Evolutionary conservation across 2,888 invertebrate species (phyloP).

Genomic region (Heliconius ethilla): DNA sequence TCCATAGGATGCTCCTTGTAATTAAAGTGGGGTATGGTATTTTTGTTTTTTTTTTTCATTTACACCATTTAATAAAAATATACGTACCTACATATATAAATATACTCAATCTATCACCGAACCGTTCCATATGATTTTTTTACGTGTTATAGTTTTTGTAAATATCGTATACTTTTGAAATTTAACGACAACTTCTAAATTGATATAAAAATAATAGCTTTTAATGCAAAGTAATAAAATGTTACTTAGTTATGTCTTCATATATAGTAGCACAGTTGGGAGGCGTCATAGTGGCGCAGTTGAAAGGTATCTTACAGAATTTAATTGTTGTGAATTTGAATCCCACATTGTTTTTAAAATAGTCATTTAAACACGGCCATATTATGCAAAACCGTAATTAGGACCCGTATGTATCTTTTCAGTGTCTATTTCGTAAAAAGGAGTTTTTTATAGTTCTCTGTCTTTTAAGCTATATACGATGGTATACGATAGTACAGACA

Average conservation of each 20-base stretch:
- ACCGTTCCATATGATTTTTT: too few species aligned
- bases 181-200: not conserved
- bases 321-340: not conserved
- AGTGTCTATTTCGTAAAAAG: too few species aligned
- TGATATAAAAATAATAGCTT: constrained; percentile 7
- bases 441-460: too few species aligned
- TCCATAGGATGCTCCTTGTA: too few species aligned
- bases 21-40: too few species aligned
- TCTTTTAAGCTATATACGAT: too few species aligned
- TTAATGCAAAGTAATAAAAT: not conserved
- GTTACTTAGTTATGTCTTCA: not conserved
- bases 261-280: not conserved
- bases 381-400: too few species aligned
- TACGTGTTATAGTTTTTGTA: not conserved
- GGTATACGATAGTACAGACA: not conserved
- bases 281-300: not conserved
- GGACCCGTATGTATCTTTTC: too few species aligned
- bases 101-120: too few species aligned
- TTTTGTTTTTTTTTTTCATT: too few species aligned
- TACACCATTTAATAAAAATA: too few species aligned
- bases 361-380: not conserved
- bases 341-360: not conserved
- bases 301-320: not conserved
- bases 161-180: not conserved
- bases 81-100: too few species aligned